These are phyloP conservation scores for Malurus melanocephalus DNA, from an alignment of 2,113 vertebrate species.

Conservation along the genomic window DNA sequence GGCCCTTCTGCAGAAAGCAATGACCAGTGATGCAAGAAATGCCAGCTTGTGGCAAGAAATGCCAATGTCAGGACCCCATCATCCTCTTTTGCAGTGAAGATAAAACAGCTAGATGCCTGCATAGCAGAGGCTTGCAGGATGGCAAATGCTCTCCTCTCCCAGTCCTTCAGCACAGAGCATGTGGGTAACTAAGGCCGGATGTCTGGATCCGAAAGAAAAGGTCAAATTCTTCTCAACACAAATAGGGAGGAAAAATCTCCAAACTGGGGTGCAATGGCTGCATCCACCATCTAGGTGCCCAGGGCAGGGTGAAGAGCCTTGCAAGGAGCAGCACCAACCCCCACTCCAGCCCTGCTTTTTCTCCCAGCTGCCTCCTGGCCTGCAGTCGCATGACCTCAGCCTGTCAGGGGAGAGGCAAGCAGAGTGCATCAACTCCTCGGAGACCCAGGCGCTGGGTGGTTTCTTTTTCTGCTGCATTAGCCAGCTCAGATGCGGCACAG, in stretches of 20 bases:
- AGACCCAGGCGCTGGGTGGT: not conserved
- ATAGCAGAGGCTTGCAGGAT: not conserved
- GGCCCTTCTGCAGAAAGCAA: not conserved
- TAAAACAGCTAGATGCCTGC: not conserved
- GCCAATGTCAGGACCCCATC: not conserved
- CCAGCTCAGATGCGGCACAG: constrained; percentile 1
- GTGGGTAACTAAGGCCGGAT: not conserved
- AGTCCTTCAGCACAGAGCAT: not conserved
- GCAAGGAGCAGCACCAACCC: not conserved
- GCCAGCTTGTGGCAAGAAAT: not conserved
- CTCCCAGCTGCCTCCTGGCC: not conserved
- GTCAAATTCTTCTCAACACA: not conserved
- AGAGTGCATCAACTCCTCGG: not conserved
- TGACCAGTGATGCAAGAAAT: not conserved
- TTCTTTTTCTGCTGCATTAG: not conserved
- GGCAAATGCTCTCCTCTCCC: not conserved
- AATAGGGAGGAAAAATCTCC: rapidly evolving
- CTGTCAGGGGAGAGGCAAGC: not conserved
- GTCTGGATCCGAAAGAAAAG: not conserved
- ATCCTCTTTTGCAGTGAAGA: not conserved
- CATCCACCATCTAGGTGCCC: not conserved
- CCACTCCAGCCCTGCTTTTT: not conserved
- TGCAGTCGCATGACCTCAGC: not conserved
- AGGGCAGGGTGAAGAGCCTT: not conserved
- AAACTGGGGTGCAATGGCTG: rapidly evolving